Evolutionary conservation across 2,888 invertebrate genomes (phyloP).

Genomic region (Polietes domitor): DNA sequence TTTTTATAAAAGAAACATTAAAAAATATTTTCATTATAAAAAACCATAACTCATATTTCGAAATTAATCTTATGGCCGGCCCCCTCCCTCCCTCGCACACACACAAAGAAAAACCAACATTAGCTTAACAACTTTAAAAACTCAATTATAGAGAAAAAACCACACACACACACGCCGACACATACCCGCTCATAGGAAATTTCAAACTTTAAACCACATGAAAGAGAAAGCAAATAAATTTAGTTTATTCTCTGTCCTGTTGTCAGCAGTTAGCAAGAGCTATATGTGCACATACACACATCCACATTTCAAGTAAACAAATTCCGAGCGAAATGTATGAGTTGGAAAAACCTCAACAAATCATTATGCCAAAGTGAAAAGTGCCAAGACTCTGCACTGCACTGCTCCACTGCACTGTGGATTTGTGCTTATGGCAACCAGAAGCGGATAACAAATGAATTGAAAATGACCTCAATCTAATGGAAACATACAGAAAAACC

Average conservation of each 20-base stretch:
- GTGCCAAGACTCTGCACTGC: slow-evolving; percentile 7
- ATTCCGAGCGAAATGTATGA: slow-evolving; percentile 20
- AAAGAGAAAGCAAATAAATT: slow-evolving; percentile 57
- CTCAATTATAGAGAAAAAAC: slow-evolving; percentile 34
- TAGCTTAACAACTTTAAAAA: slow-evolving; percentile 35
- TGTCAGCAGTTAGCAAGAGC: slow-evolving; percentile 15
- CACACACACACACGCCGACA: too few species aligned
- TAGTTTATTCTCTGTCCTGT: background rate
- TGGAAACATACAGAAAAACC: slow-evolving; percentile 12
- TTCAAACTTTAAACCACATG: slow-evolving; percentile 42
- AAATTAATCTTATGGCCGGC: background rate
- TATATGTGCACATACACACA: slow-evolving; percentile 25
- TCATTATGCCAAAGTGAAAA: slow-evolving; percentile 23
- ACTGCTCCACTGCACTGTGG: background rate
- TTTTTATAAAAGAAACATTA: too few species aligned
- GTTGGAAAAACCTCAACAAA: slow-evolving; percentile 17
- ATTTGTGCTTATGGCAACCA: slow-evolving; percentile 2
- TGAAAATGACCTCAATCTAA: slow-evolving; percentile 60
- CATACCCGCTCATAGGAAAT: background rate
- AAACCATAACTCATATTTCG: background rate
- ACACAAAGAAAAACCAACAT: slow-evolving; percentile 12
- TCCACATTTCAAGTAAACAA: slow-evolving; percentile 39
- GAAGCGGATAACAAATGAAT: slow-evolving; percentile 49
- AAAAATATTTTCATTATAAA: background rate
- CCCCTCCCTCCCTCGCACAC: background rate